Base-by-base conservation (phyloP, 2,113 vertebrate species). In the Anolis sagrei region DNA sequence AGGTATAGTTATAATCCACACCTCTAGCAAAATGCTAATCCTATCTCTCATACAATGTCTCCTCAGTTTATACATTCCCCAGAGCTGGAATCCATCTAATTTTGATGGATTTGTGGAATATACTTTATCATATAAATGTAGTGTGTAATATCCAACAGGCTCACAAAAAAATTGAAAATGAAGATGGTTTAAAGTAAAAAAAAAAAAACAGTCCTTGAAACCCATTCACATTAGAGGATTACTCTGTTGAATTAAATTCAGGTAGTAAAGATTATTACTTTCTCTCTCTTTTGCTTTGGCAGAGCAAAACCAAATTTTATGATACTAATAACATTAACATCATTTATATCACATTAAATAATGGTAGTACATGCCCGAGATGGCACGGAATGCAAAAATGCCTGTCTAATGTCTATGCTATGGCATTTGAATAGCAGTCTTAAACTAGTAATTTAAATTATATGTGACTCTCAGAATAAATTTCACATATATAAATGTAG, bases 321-420 rank as follows among this genome's bases (percentile, higher is more conserved):
- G 27, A 83, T 70, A 5, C 72, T 88, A 88, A 78, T 76, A 74
- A 83, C 21, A 76, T 49, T 0, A 4, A 16, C 54, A 73, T 74
- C 66, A 90, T 84, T 90, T 87, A 72, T 21, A 87, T 32, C 36
- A 3, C 6, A 79, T 77, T 88, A 81, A 72, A 70, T 81, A 87
- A 87, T 87, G 34, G 80, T n/a, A n/a, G 16, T 69, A 84, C 62
- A 87, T 89, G 82, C 32, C 86, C 88, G 23, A 84, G 87, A 85
- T 88, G 29, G n/a, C 32, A 21, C 3, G 9, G 39, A 48, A 88
- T 61, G 6, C 10, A 70, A 88, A 83, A 74, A 48, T 74, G 75
- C 34, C 44, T 79, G 9, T 0, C 16, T 69, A 2, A 36, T 79
- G 9, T 0, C 16, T 69, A 2, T 75, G 18, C 75, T 86, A 8